These are phyloP conservation scores for Malaclemys terrapin DNA, from an alignment of 2,113 vertebrate genomes.

Conservation along the genomic window DNA sequence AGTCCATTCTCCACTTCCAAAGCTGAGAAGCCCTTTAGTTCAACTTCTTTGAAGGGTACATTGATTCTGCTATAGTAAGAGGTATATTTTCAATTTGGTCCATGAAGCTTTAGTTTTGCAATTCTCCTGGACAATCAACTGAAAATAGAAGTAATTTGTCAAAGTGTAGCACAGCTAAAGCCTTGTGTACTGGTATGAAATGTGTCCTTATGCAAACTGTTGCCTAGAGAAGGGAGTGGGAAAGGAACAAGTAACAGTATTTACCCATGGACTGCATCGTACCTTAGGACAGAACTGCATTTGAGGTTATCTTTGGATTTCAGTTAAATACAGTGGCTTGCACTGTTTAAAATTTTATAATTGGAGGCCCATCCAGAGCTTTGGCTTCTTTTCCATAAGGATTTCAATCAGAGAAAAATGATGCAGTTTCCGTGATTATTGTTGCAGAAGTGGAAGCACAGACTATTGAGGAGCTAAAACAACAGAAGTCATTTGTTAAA, in stretches of 20 bases:
- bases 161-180: not conserved
- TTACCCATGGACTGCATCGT: not conserved
- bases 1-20: not conserved
- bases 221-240: not conserved
- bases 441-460: constrained; percentile 92
- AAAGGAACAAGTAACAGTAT: not conserved
- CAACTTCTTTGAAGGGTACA: not conserved
- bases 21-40: not conserved
- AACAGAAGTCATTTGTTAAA: constrained; percentile 93
- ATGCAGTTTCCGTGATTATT: not conserved
- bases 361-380: not conserved
- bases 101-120: not conserved
- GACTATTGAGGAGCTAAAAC: constrained; percentile 94
- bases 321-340: not conserved
- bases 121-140: not conserved
- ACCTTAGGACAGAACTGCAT: not conserved
- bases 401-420: not conserved
- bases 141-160: not conserved
- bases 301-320: not conserved
- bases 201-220: not conserved
- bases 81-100: not conserved
- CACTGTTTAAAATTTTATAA: not conserved
- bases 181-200: not conserved
- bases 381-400: not conserved
- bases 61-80: not conserved